Evolutionary conservation across 2,888 invertebrate species (phyloP), one percentile per base, ranked within the genome.

Genomic region (Protodeltote pygarga): DNA sequence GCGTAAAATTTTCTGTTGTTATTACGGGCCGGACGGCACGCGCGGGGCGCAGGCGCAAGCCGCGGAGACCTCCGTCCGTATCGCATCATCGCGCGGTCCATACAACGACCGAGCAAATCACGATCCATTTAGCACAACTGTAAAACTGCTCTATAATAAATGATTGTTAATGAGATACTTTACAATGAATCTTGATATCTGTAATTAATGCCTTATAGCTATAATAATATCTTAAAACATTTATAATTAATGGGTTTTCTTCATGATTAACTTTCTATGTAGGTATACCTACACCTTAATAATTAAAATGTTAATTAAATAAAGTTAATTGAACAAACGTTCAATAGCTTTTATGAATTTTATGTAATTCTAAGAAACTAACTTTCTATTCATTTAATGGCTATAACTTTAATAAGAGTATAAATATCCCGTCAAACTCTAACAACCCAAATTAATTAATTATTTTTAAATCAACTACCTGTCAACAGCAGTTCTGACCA

Each of bases 1-100:
- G 92, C 91, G 91, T 89, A 90, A 91, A 87, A 89, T 89, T 88
- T 85, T 85, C 90, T 86, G 90, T 89, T 88, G 90, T 89, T 89
- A 91, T 88, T 88, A 86, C 85, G 80, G 84, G 69, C 71, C 69
- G 70, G 69, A 51, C 70, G 73, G 81, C 81, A 83, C 81, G 81
- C 79, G 79, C 75, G 73, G 65, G 63, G 47, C 57, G 55, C 63
- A 55, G 63, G 34, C n/a, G 48, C 57, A n/a, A n/a, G n/a, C 55
- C 70, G 71, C 67, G 71, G 66, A 73, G 76, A 72, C 71, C 71
- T 51, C 42, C 35, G 54, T 45, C 64, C 71, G 68, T 81, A 83
- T 81, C 83, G 75, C 61, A 64, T 67, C 73, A 83, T 84, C 83
- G 73, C 60, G 73, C 75, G 77, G 79, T 49, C 64, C 59, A 61